phyloP scores from a whole-genome alignment of 2,113 vertebrate species.

The Cryptomyrus ogoouensis region DNA sequence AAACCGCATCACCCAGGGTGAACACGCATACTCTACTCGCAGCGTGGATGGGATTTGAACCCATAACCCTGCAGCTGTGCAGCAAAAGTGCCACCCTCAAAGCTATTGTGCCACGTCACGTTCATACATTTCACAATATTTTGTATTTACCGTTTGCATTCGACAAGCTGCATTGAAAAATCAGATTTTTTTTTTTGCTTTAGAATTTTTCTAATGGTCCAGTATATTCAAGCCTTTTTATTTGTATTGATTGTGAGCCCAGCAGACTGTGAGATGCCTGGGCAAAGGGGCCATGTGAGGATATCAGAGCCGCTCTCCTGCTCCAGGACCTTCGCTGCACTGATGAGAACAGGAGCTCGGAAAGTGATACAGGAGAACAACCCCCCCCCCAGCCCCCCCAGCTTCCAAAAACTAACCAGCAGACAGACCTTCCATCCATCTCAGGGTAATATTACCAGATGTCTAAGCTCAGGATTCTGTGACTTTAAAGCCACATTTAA shows the following conservation, averaged over 20 bases:
- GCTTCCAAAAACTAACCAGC: neutral
- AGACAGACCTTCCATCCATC: neutral
- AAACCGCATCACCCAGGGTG: neutral
- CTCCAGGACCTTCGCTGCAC: neutral
- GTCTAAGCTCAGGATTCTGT: neutral
- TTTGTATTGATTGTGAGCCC: neutral
- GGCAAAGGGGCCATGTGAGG: neutral
- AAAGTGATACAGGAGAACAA: neutral
- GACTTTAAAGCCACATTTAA: neutral
- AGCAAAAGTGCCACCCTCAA: neutral
- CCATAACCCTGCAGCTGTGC: neutral
- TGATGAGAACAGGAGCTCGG: neutral
- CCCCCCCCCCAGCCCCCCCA: neutral
- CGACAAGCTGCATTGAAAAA: neutral
- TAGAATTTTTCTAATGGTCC: neutral
- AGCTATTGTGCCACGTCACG: neutral
- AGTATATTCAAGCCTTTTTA: neutral
- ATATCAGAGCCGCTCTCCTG: neutral
- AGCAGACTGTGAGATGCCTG: neutral
- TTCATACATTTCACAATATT: neutral
- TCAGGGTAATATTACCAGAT: neutral
- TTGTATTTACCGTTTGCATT: neutral
- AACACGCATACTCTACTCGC: neutral
- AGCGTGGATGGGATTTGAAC: neutral
- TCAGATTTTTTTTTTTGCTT: neutral